Evolutionary conservation across 2,797 vertebrate genomes (phyloP), one percentile per base, ranked within the genome.

Genomic region (Gastrophryne carolinensis): DNA sequence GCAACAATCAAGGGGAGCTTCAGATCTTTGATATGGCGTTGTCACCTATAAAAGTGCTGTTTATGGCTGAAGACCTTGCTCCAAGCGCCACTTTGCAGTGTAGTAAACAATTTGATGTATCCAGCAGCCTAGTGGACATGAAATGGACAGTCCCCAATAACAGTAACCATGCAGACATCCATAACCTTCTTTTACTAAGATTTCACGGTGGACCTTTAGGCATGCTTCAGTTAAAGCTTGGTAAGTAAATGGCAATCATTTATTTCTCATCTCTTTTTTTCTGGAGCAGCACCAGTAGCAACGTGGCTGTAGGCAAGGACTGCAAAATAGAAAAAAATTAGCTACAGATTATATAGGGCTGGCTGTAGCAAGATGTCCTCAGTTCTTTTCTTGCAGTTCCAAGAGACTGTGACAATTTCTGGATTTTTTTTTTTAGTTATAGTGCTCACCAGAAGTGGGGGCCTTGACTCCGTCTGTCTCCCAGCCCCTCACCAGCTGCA

Each of bases 1-100:
- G 92, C 27, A 94, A 92, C 69, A 91, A 87, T 56, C 94, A 96
- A 82, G 95, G 94, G 12, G 96, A 98, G 79, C 82, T 99, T 74
- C 92, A 96, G 80, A 87, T 93, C 83, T 97, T 97, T 80, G 96
- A 99, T 86, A 89, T 89, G 0, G 94, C 93, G 1, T 84, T 98
- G 61, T 92, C 93, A 5, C 92, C 94, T 13, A 0, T 99, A 69
- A 90, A 84, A 75, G 74, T 95, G 79, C 91, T 92, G 11, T 87
- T 98, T 73, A 72, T 96, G 75, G 90, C 93, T 47, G 95, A 98
- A 83, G 93, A 97, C 35, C 67, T 78, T 12, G 83, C 87, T 56
- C 87, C 91, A 17, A 84, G 85, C 35, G 69, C 90, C 61, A 94
- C 92, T n/a, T 79, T 99, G 39, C 91, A 90, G 34, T 91, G 96